A percentile compares a stretch with the other conserved stretches of the same genome.
Conservation (phyloP, 2,797 vertebrate species). For the Liasis olivaceus region DNA sequence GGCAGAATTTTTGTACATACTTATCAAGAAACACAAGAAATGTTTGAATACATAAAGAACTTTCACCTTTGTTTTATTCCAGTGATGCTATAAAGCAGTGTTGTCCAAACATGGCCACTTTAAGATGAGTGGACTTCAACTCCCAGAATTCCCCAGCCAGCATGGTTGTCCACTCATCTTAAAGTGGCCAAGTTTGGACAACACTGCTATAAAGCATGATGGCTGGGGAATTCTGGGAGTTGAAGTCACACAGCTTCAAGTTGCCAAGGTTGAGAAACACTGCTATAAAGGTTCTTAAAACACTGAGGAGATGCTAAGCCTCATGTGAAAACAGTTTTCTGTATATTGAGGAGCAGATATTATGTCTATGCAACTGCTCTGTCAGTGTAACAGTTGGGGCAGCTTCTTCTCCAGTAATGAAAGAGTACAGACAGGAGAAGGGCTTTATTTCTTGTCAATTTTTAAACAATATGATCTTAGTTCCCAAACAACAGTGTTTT, state of each 20-base stretch:
- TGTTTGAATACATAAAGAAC: not conserved
- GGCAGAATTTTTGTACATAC: not conserved
- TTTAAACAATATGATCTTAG: not conserved
- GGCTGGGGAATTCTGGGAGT: too few species aligned
- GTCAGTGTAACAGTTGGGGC: not conserved
- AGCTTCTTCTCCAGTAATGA: not conserved
- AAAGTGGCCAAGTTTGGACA: too few species aligned
- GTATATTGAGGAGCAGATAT: not conserved
- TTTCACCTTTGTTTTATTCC: not conserved
- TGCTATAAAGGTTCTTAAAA: not conserved
- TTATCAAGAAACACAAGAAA: slow-evolving; percentile 14
- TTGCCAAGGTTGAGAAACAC: too few species aligned
- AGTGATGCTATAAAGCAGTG: too few species aligned
- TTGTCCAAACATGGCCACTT: too few species aligned
- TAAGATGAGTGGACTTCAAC: too few species aligned
- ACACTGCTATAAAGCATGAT: too few species aligned
- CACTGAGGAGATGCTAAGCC: not conserved
- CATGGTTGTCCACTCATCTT: too few species aligned
- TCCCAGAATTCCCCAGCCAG: too few species aligned
- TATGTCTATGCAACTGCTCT: not conserved
- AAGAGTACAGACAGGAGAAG: not conserved
- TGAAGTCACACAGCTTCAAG: too few species aligned
- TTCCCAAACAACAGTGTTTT: not conserved
- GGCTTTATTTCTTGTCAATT: not conserved
- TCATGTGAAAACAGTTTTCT: not conserved